Evolutionary conservation across 2,888 invertebrate genomes (phyloP).

Genomic region (Agrotis ipsilon): DNA sequence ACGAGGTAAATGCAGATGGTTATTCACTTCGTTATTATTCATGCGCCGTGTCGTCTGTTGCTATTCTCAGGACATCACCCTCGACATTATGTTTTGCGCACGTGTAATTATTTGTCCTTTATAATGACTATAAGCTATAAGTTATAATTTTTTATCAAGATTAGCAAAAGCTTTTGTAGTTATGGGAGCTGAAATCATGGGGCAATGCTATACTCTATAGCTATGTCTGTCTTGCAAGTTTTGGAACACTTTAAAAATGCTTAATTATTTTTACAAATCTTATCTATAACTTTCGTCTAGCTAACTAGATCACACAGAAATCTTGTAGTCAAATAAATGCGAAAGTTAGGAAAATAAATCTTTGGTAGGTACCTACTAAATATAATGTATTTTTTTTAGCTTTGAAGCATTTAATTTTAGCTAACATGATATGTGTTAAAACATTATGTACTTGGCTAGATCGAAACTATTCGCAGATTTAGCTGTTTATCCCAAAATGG

Average conservation of each 20-base stretch:
- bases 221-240: too few species aligned
- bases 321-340: neutral
- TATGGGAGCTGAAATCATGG: too few species aligned
- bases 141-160: neutral
- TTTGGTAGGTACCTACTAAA: too few species aligned
- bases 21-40: conserved; percentile 52
- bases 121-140: conserved; percentile 7
- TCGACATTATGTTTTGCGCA: conserved; percentile 27
- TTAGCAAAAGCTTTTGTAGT: neutral
- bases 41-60: conserved; percentile 38
- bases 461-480: neutral
- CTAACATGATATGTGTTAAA: too few species aligned
- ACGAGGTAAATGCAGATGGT: conserved; percentile 48
- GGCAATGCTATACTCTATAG: too few species aligned
- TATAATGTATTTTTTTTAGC: too few species aligned
- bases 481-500: neutral
- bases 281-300: neutral
- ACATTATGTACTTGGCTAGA: too few species aligned
- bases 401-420: neutral
- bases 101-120: conserved; percentile 27
- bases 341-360: too few species aligned
- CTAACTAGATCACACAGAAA: neutral
- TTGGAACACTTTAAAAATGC: too few species aligned
- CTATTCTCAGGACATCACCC: conserved; percentile 56
- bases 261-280: neutral